Evolutionary conservation across 2,113 vertebrate genomes (phyloP).

Genomic region (Danio rerio): GRCz12tu NC_133192.1:35391001-35391500

Average conservation of each 20-base stretch:
- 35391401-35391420: background rate
- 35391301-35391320: background rate
- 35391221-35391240: background rate
- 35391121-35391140: constrained; percentile 37
- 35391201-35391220: background rate
- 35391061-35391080: constrained; percentile 39
- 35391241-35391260: constrained; percentile 6
- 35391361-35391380: background rate
- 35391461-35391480: too few species aligned
- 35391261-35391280: background rate
- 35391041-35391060: constrained; percentile 4
- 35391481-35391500: too few species aligned
- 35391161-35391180: background rate
- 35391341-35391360: background rate
- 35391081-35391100: constrained; percentile 2
- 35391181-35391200: background rate
- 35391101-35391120: constrained; percentile 30
- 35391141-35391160: constrained; percentile 32
- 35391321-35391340: background rate
- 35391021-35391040: background rate
- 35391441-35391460: background rate
- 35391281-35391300: background rate
- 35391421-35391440: background rate
- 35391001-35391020: background rate
- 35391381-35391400: background rate